phyloP scores from a whole-genome alignment of 92 coral and sea anemone genomes.

The Phenganax subtilis region DNA sequence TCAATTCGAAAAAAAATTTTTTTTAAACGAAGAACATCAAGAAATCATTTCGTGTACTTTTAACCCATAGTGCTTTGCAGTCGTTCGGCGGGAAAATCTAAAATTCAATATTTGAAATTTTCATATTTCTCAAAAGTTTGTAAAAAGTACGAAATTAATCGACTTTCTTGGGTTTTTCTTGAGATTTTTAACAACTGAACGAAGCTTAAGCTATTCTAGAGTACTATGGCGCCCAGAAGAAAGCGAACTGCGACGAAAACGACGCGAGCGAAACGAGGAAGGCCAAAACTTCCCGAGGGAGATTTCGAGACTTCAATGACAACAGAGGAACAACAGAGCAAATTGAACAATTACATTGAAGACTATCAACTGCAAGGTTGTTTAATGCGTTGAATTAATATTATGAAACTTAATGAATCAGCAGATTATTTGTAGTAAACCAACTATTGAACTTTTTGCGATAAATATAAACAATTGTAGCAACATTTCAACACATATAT shows the following conservation, averaged over 20 bases:
- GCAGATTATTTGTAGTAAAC: background rate
- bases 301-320: constrained; percentile 84
- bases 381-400: background rate
- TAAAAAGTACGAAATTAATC: background rate
- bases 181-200: background rate
- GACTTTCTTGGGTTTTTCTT: constrained; percentile 1
- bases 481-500: no score
- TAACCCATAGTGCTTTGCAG: constrained; percentile 8
- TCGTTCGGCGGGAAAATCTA: constrained; percentile 5
- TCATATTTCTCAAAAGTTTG: background rate
- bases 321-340: constrained; percentile 69
- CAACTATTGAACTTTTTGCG: background rate
- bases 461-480: no score
- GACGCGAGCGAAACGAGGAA: constrained; percentile 49
- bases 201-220: background rate
- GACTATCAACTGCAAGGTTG: constrained; percentile 86
- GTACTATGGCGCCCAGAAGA: constrained; percentile 50
- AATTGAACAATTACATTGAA: constrained; percentile 65
- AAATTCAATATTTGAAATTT: background rate
- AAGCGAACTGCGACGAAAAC: constrained; percentile 53
- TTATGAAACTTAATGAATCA: background rate
- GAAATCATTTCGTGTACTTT: no score
- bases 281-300: constrained; percentile 88
- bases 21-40: no score
- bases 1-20: no score